Evolutionary conservation across 2,797 vertebrate species (phyloP), one percentile per base, ranked within the genome.

Genomic region (Pangasius macronema): DNA sequence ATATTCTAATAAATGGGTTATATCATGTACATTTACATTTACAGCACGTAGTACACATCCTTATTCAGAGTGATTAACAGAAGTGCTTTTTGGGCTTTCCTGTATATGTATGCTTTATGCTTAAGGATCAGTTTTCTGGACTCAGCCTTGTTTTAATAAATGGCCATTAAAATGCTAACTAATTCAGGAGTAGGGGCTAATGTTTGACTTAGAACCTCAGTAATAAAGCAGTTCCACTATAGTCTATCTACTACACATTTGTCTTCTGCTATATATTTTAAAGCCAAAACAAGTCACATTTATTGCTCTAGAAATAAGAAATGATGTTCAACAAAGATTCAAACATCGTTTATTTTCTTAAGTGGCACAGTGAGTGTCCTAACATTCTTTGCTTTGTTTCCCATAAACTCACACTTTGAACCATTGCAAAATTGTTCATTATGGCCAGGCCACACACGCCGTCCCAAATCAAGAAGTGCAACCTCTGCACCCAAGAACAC

Each of bases 381-480:
- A 65, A 83, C 20, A 55, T 83, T 76, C 68, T 39, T 53, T 63
- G n/a, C 67, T 53, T 73, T 53, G 46, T 76, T 65, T 76, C 72
- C 65, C 39, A 36, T 70, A 81, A 72, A 53, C 36, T 39, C 46
- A 55, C 72, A 63, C 70, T 83, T 79, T 76, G 81, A 84, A 82
- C 9, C 13, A 59, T 59, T 16, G 20, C 59, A 61, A 80, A 86
- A 87, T 87, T 86, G 86, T 86, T 88, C 83, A 83, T 89, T 89
- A 85, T 83, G 85, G 84, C 86, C 9, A 57, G 90, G 89, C 91
- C 92, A 91, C 90, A 91, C 91, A 92, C 76, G 82, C 91, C 85
- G 91, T 89, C 84, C 57, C 80, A 84, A 86, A 84, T 89, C 85
- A 91, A 89, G 89, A 88, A 86, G 85, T 79, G 84, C 88, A 87